These are phyloP conservation scores for Nicator chloris DNA, from an alignment of 2,113 vertebrate genomes.

Conservation along the genomic window DNA sequence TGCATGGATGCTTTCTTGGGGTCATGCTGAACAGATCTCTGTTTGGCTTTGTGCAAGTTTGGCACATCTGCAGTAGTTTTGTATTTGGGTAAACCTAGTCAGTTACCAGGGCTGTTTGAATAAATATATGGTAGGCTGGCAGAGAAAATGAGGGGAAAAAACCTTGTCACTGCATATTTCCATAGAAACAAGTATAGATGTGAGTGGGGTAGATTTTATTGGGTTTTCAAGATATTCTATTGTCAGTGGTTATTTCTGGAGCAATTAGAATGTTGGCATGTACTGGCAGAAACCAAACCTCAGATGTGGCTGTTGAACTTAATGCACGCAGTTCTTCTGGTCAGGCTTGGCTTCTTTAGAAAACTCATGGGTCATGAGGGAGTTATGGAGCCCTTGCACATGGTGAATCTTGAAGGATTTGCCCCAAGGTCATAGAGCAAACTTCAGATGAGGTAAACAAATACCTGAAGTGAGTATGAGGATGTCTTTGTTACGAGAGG, in stretches of 20 bases:
- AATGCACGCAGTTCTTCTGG: not conserved
- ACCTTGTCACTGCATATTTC: not conserved
- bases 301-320: not conserved
- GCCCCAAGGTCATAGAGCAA: not conserved
- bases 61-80: not conserved
- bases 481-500: not conserved
- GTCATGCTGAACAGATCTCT: not conserved
- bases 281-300: not conserved
- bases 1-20: not conserved
- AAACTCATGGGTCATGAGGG: not conserved
- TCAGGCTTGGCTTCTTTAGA: not conserved
- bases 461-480: not conserved
- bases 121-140: not conserved
- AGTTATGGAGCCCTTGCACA: not conserved
- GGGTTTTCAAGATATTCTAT: not conserved
- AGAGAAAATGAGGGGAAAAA: not conserved
- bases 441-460: not conserved
- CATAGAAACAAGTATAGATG: not conserved
- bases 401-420: not conserved
- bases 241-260: not conserved
- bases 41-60: not conserved
- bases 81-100: not conserved
- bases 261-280: not conserved
- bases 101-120: not conserved
- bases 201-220: not conserved